Conservation (phyloP, 2,113 vertebrate species). For the Dicerorhinus sumatrensis region DNA sequence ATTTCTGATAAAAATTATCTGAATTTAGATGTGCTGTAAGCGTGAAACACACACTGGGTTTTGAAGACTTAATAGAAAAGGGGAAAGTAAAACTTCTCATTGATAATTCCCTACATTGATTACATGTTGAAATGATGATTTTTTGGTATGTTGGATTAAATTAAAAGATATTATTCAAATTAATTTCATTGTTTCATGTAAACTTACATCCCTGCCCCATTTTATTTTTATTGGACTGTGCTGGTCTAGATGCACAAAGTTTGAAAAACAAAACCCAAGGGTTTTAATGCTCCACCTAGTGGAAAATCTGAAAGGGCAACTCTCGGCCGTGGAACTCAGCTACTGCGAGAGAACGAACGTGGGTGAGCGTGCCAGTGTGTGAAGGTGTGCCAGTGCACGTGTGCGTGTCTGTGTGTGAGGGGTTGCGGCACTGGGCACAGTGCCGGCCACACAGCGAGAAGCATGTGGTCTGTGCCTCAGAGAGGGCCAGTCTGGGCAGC, state of each 20-base stretch:
- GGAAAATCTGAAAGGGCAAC: fast-evolving
- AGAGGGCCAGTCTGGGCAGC: not conserved
- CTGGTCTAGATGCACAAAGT: fast-evolving
- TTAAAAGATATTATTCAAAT: not conserved
- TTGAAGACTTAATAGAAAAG: not conserved
- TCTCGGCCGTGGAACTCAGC: too few relatives aligned
- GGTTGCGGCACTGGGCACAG: too few relatives aligned
- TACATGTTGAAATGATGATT: not conserved
- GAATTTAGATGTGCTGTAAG: fast-evolving
- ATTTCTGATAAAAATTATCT: not conserved
- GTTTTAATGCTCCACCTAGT: not conserved
- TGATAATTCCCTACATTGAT: fast-evolving
- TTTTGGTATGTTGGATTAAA: not conserved
- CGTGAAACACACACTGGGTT: fast-evolving
- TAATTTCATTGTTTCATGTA: not conserved
- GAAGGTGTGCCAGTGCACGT: fast-evolving
- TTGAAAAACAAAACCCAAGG: too few relatives aligned
- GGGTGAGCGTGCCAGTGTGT: not conserved
- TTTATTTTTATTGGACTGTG: too few relatives aligned
- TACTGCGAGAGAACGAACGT: too few relatives aligned
- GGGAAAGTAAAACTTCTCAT: not conserved
- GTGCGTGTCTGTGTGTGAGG: not conserved
- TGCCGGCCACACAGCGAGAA: not conserved
- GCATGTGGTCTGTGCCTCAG: not conserved
- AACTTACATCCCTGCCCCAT: fast-evolving